Evolutionary conservation across 2,797 vertebrate genomes (phyloP).

Genomic region (Chelon auratus): DNA sequence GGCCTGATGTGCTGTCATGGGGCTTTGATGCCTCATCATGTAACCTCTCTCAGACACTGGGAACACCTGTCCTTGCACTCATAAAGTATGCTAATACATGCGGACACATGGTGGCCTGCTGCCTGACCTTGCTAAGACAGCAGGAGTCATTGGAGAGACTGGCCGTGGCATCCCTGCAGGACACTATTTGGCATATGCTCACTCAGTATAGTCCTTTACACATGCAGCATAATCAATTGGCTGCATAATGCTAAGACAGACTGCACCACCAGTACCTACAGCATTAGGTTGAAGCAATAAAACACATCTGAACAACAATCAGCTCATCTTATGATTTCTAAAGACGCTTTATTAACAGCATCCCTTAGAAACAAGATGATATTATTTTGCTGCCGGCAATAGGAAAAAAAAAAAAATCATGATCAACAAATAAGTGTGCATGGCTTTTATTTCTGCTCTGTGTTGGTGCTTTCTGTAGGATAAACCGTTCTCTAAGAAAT

Average conservation of each 20-base stretch:
- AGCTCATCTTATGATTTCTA: constrained; percentile 20
- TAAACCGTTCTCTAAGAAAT: constrained; percentile 26
- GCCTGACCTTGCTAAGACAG: constrained; percentile 80
- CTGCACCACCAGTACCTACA: constrained; percentile 6
- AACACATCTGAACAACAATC: constrained; percentile 20
- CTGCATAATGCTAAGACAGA: constrained; percentile 14
- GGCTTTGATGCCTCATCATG: constrained; percentile 69
- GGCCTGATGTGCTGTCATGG: constrained; percentile 71
- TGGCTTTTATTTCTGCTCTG: constrained; percentile 23
- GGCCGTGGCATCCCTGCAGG: constrained; percentile 62
- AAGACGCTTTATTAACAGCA: constrained; percentile 23
- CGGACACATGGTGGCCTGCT: constrained; percentile 78
- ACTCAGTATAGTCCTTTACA: constrained; percentile 52
- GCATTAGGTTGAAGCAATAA: constrained; percentile 14
- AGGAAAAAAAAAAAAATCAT: constrained; percentile 24
- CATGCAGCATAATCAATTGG: constrained; percentile 48
- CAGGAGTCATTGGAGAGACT: constrained; percentile 68
- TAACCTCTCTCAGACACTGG: constrained; percentile 75
- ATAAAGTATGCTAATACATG: constrained; percentile 84
- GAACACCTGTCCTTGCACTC: constrained; percentile 80
- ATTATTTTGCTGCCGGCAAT: constrained; percentile 27
- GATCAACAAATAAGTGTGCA: constrained; percentile 24
- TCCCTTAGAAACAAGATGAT: constrained; percentile 16
- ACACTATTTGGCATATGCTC: constrained; percentile 74
- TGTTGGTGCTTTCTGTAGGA: background rate